Evolutionary conservation across 2,113 vertebrate species (phyloP).

Genomic region (Rhombomys opimus): DNA sequence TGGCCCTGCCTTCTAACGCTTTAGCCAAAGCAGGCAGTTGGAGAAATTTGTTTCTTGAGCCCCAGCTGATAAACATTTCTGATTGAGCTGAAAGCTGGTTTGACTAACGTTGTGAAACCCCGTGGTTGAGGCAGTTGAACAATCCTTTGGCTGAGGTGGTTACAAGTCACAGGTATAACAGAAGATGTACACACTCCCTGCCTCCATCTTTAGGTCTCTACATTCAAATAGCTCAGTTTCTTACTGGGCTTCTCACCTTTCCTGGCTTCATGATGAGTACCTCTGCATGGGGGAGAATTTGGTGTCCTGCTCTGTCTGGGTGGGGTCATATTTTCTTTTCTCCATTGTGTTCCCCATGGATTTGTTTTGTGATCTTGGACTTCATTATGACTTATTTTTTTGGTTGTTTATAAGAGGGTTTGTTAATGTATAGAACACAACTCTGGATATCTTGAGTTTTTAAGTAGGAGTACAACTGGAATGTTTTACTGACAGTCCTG

Average conservation of each 20-base stretch:
- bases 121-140: not conserved
- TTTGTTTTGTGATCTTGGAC: conserved; percentile 51
- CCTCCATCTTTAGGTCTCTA: not conserved
- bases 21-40: conserved; percentile 12
- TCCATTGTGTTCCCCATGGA: not conserved
- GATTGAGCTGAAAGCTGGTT: not conserved
- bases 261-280: not conserved
- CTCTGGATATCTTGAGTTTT: conserved; percentile 19
- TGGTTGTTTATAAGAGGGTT: conserved; percentile 17
- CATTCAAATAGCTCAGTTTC: not conserved
- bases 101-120: not conserved
- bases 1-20: conserved; percentile 27
- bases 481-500: conserved; percentile 34
- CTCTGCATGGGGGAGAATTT: not conserved
- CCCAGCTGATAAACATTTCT: conserved; percentile 19
- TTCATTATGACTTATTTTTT: not conserved
- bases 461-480: not conserved
- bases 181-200: not conserved
- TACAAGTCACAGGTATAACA: not conserved
- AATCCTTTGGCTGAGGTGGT: not conserved
- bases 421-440: conserved; percentile 28
- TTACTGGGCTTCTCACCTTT: not conserved
- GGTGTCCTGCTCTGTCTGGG: not conserved
- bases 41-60: conserved; percentile 43
- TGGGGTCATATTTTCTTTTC: conserved; percentile 9